Base-by-base conservation (phyloP, 2,888 invertebrate genomes). In the Stegana nigrithorax region DNA sequence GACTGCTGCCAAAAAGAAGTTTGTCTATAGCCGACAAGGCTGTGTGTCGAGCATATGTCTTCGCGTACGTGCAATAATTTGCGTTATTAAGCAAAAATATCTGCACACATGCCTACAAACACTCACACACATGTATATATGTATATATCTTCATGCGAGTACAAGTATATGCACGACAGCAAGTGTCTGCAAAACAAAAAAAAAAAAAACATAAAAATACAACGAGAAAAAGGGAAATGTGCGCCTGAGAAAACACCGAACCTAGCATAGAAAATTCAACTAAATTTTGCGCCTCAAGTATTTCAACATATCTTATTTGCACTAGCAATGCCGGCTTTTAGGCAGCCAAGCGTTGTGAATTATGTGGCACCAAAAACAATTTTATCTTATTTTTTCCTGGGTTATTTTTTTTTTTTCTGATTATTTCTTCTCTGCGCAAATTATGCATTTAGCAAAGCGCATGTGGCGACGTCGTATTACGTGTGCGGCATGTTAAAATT, bases 11-110 rank as follows among this genome's bases (percentile, higher is more conserved):
- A 8, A 8, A 8, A 32, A 32, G 32, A 32, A 32, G 12, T 32
- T 32, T 32, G 12, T 32, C 7, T 32, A 32, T 8, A n/a, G n/a
- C n/a, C n/a, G n/a, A n/a, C n/a, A n/a, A n/a, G n/a, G n/a, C n/a
- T n/a, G n/a, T n/a, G 47, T 12, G 6, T 8, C n/a, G 14, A 55
- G 36, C 53, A 55, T 55, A 55, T 55, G 53, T 55, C 32, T 36
- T 36, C 4, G 53, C 7, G 53, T 78, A 75, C 75, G 75, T 75
- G 75, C 78, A 75, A 75, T 75, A 75, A 75, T 75, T 75, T 78
- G 73, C 74, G 68, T 75, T 75, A 75, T 76, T 74, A 78, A 74
- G 55, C 65, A 70, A 73, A 78, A 75, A 73, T 69, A 42, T 67
- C 57, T 58, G 55, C 47, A n/a, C n/a, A n/a, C n/a, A n/a, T n/a